A percentile compares a stretch with the other conserved stretches of the same genome.
phyloP scores from a whole-genome alignment of 1,140 invertebrate species.

The Cecropterus lyciades region DNA sequence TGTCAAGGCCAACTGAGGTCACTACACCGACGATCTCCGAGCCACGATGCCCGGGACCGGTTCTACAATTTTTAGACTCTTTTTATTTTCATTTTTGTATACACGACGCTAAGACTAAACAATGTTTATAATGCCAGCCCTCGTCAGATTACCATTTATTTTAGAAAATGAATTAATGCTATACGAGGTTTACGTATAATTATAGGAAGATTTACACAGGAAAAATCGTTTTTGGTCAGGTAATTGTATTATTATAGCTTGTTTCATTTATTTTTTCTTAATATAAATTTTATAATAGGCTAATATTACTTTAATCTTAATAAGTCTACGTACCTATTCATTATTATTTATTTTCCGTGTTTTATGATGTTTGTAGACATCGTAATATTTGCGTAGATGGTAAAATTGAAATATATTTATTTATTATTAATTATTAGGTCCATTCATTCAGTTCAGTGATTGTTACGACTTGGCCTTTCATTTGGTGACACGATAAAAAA shows the following conservation, averaged over 20 bases:
- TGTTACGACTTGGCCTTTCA: too few relatives aligned
- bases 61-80: conserved; percentile 83
- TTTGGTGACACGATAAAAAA: too few relatives aligned
- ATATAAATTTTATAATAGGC: neutral
- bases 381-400: too few relatives aligned
- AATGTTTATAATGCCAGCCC: conserved; percentile 80
- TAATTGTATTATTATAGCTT: conserved; percentile 18
- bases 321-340: too few relatives aligned
- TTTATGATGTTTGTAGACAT: too few relatives aligned
- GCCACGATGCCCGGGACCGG: conserved; percentile 78
- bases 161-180: conserved; percentile 36
- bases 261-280: conserved; percentile 16
- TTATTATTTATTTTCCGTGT: too few relatives aligned
- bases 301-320: neutral
- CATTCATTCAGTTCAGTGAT: too few relatives aligned
- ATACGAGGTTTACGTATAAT: conserved; percentile 26
- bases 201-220: conserved; percentile 15
- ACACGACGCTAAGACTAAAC: conserved; percentile 82
- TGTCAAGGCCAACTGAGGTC: conserved; percentile 83
- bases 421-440: too few relatives aligned
- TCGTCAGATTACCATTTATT: conserved; percentile 67
- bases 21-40: conserved; percentile 80
- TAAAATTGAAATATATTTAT: too few relatives aligned
- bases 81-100: conserved; percentile 84
- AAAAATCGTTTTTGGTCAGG: neutral